Evolutionary conservation across 2,797 vertebrate genomes (phyloP).

Genomic region (Pangasius macronema): DNA sequence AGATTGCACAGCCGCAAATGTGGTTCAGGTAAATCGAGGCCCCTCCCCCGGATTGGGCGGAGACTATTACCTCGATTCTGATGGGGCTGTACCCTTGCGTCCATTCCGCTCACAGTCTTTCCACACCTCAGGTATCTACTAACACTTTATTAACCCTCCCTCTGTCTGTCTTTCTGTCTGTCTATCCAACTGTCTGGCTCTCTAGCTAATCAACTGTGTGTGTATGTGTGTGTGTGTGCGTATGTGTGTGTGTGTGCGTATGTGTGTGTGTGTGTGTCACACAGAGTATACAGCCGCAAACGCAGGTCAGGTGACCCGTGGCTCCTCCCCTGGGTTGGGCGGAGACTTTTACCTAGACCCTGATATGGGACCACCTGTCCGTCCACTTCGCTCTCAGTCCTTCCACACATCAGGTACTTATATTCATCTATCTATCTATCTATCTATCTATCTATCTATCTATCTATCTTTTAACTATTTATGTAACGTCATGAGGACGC

Average conservation of each 20-base stretch:
- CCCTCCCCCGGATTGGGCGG: slow-evolving; percentile 51
- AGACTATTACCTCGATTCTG: slow-evolving; percentile 59
- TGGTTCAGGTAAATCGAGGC: slow-evolving; percentile 55
- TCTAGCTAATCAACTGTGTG: background rate
- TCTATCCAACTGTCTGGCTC: background rate
- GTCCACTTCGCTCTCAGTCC: slow-evolving; percentile 24
- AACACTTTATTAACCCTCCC: background rate
- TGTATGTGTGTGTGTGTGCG: slow-evolving; percentile 13
- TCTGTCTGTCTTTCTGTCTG: slow-evolving; percentile 8
- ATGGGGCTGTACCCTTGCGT: slow-evolving; percentile 50
- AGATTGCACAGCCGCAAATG: slow-evolving; percentile 70
- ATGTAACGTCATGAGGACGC: background rate
- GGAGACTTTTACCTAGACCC: slow-evolving; percentile 59
- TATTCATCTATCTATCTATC: background rate
- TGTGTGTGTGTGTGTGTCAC: slow-evolving; percentile 34
- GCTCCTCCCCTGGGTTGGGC: slow-evolving; percentile 45
- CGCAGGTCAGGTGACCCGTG: slow-evolving; percentile 56
- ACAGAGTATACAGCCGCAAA: slow-evolving; percentile 70
- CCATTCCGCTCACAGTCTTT: slow-evolving; percentile 27
- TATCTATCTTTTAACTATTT: background rate
- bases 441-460: slow-evolving; percentile 16
- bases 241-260: background rate
- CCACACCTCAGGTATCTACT: slow-evolving; percentile 24
- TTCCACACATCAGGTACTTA: slow-evolving; percentile 35
- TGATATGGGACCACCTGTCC: slow-evolving; percentile 52